Conservation (phyloP, 2,797 vertebrate genomes). For the Crocidura indochinensis region DNA sequence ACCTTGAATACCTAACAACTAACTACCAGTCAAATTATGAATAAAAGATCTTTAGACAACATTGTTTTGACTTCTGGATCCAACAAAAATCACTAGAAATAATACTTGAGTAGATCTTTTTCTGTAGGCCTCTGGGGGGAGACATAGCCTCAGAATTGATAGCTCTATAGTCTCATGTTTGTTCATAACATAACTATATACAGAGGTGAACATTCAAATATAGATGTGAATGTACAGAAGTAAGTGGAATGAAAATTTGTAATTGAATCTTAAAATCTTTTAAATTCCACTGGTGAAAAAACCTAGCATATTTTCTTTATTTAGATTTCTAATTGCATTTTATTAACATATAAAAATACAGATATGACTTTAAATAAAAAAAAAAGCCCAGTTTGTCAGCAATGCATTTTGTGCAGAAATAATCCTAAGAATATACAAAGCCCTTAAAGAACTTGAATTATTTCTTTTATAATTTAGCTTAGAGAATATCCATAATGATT, state of each 20-base stretch:
- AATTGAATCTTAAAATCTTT: not conserved
- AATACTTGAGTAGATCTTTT: conserved; percentile 69
- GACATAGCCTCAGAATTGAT: conserved; percentile 90
- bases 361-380: not conserved
- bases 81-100: conserved; percentile 71
- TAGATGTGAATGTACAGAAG: not conserved
- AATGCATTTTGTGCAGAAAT: not conserved
- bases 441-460: not conserved
- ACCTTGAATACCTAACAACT: not conserved
- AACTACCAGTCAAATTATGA: not conserved
- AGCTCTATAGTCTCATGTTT: conserved; percentile 46
- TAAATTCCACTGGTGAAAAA: accelerated
- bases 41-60: not conserved
- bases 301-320: conserved; percentile 54
- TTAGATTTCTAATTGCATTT: not conserved
- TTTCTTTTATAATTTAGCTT: conserved; percentile 46
- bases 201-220: not conserved
- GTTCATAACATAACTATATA: not conserved
- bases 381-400: not conserved
- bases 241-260: not conserved
- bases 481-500: conserved; percentile 33
- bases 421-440: conserved; percentile 52
- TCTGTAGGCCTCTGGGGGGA: conserved; percentile 90
- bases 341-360: conserved; percentile 23
- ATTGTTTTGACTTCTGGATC: not conserved